Evolutionary conservation across 2,888 invertebrate genomes (phyloP).

Genomic region (Hymenopus coronatus): DNA sequence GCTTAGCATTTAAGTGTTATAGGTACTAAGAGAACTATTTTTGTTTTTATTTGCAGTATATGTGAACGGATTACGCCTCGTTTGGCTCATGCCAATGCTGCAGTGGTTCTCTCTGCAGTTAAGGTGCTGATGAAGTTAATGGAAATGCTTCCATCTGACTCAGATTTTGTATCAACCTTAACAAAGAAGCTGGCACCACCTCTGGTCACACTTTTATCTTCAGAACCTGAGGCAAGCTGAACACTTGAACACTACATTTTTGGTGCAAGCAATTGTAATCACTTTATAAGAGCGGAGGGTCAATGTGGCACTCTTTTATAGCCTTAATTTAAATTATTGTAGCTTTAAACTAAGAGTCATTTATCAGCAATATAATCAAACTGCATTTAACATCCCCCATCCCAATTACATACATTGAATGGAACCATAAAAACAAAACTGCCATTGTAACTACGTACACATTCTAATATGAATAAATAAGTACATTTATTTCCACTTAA

Average conservation of each 20-base stretch:
- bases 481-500: too few species aligned
- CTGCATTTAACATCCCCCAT: not conserved
- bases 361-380: too few species aligned
- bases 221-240: constrained; percentile 80
- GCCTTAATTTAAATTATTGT: too few species aligned
- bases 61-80: constrained; percentile 97
- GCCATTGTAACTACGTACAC: too few species aligned
- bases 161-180: constrained; percentile 89
- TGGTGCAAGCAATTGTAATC: too few species aligned
- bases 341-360: too few species aligned
- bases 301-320: too few species aligned
- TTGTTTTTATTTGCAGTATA: constrained; percentile 56
- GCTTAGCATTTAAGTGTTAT: not conserved
- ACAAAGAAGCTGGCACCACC: constrained; percentile 99
- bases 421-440: too few species aligned
- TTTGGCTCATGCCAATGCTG: constrained; percentile 97
- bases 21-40: not conserved
- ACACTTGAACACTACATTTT: not conserved
- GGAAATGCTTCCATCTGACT: constrained; percentile 92
- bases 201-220: constrained; percentile 92
- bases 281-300: too few species aligned
- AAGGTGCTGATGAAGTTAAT: constrained; percentile 98
- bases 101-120: constrained; percentile 96
- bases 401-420: too few species aligned
- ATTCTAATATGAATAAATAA: too few species aligned